phyloP scores from a whole-genome alignment of 2,113 vertebrate genomes.

The Rhinichthys klamathensis region DNA sequence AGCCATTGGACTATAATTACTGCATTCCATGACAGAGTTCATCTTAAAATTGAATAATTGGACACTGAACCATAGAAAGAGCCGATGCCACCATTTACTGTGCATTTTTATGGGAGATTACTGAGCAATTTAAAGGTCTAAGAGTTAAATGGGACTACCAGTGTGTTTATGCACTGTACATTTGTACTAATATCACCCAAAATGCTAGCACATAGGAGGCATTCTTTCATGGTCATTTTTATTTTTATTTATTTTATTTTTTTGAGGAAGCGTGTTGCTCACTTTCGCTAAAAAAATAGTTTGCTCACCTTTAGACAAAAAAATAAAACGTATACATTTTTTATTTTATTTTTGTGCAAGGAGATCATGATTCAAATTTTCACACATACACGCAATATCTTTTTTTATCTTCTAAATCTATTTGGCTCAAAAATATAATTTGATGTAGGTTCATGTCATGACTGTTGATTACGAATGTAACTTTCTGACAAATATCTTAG shows the following conservation, averaged over 20 bases:
- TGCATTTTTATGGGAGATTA: neutral
- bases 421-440: neutral
- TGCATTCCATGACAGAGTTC: conserved; percentile 69
- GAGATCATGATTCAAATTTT: neutral
- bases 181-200: neutral
- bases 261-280: neutral
- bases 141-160: neutral
- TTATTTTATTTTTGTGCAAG: neutral
- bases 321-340: neutral
- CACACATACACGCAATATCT: neutral
- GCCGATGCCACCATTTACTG: conserved; percentile 47
- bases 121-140: neutral
- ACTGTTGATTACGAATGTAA: neutral
- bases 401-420: neutral
- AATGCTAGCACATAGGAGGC: neutral
- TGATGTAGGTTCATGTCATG: neutral
- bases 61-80: conserved; percentile 59
- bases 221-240: neutral
- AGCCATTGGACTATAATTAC: conserved; percentile 70
- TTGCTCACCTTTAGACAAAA: neutral
- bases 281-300: neutral
- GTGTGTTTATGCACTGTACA: neutral
- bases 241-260: too few species aligned
- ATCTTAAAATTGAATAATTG: conserved; percentile 73
- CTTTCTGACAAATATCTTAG: neutral